Evolutionary conservation across 2,888 invertebrate species (phyloP).

Genomic region (Anodontia alba): DNA sequence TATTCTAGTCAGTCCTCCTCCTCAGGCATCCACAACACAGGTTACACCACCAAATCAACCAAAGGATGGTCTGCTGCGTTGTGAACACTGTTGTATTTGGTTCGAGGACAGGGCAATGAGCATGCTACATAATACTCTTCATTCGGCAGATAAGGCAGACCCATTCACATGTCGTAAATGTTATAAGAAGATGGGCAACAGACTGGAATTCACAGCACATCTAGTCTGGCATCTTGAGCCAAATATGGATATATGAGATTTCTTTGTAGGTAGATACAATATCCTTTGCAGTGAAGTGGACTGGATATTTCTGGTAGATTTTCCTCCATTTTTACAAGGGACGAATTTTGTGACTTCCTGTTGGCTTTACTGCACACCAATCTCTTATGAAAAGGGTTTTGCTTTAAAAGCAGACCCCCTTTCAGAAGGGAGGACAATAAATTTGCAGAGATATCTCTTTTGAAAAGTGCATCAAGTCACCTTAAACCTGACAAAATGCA

Average conservation of each 20-base stretch:
- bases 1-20: constrained; percentile 3
- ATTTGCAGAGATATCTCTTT: no score
- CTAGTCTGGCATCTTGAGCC: constrained; percentile 78
- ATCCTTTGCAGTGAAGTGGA: no score
- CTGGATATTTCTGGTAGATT: no score
- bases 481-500: no score
- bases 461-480: no score
- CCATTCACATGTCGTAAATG: constrained; percentile 78
- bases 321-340: no score
- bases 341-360: no score
- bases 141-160: constrained; percentile 71
- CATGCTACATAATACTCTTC: constrained; percentile 74
- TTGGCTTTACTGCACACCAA: no score
- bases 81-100: constrained; percentile 71
- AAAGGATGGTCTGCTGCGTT: constrained; percentile 46
- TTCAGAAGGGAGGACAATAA: no score
- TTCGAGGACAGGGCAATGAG: constrained; percentile 73
- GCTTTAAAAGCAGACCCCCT: no score
- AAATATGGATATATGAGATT: constrained; percentile 62
- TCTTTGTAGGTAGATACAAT: no score
- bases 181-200: constrained; percentile 75
- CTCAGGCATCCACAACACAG: not conserved
- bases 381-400: no score
- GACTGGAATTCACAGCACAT: constrained; percentile 77
- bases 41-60: not conserved